These are phyloP conservation scores for Aphelinus certus DNA, from an alignment of 1,140 invertebrate species.

Conservation along the genomic window DNA sequence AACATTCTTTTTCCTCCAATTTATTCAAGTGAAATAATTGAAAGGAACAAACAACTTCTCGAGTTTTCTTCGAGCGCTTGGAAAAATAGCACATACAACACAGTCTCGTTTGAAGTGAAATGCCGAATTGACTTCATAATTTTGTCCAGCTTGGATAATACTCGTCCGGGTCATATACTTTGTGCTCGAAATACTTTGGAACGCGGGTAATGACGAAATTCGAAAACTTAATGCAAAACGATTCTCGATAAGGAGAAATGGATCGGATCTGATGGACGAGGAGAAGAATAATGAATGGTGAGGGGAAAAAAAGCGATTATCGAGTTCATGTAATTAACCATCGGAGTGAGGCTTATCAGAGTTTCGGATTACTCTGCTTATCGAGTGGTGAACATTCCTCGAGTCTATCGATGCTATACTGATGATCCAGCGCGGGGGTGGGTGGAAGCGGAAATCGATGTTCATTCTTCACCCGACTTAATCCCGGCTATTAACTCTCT, in stretches of 20 bases:
- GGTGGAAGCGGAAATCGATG: conserved; percentile 50
- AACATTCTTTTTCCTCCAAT: too few relatives aligned
- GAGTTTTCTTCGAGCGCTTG: too few relatives aligned
- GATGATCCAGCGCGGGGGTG: conserved; percentile 50
- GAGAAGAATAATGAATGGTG: not conserved
- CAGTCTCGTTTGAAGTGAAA: too few relatives aligned
- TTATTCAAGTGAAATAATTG: too few relatives aligned
- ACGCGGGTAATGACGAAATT: conserved; percentile 1
- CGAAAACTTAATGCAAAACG: not conserved
- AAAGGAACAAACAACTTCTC: too few relatives aligned
- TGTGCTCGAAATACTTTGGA: too few relatives aligned
- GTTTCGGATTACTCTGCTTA: conserved; percentile 38
- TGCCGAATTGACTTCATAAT: too few relatives aligned
- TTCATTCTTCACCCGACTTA: conserved; percentile 58
- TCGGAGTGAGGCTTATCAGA: conserved; percentile 44
- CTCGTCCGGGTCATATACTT: too few relatives aligned
- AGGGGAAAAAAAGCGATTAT: not conserved
- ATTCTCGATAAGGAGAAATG: not conserved
- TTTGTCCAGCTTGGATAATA: too few relatives aligned
- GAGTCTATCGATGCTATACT: conserved; percentile 49
- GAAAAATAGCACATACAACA: too few relatives aligned
- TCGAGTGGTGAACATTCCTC: not conserved
- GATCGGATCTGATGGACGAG: too few relatives aligned
- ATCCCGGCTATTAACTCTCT: conserved; percentile 55
- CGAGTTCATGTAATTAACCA: conserved; percentile 1